Conservation (phyloP, 2,888 invertebrate species). For the Tipula unca region DNA sequence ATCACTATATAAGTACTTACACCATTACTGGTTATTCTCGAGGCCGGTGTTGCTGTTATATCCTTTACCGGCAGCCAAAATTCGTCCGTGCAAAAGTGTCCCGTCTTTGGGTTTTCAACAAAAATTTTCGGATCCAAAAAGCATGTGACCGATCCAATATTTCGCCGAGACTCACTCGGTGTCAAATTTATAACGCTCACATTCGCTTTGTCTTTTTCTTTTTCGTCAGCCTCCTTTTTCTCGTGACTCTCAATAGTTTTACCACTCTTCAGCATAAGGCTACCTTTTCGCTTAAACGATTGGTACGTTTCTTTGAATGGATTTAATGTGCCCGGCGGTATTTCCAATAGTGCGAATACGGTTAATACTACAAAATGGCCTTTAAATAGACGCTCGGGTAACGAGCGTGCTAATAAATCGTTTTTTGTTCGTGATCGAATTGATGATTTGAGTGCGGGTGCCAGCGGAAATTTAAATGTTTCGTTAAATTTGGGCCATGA, state of each 20-base stretch:
- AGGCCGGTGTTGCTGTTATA: conserved; percentile 30
- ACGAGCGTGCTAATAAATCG: conserved; percentile 20
- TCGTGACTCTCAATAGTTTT: background rate
- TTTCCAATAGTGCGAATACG: conserved; percentile 39
- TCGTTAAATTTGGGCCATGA: conserved; percentile 77
- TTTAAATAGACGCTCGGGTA: conserved; percentile 38
- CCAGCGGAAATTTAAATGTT: conserved; percentile 61
- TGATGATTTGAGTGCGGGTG: conserved; percentile 41
- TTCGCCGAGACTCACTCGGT: conserved; percentile 36
- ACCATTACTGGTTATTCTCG: background rate
- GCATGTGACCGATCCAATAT: conserved; percentile 42
- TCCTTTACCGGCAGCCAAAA: conserved; percentile 41
- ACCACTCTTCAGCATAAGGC: conserved; percentile 30
- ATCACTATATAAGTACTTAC: background rate
- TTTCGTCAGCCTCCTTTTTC: background rate
- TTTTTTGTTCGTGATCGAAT: conserved; percentile 26
- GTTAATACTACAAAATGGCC: conserved; percentile 43
- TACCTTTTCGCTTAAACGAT: conserved; percentile 35
- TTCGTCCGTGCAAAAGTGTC: conserved; percentile 36
- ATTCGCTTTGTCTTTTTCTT: conserved; percentile 25
- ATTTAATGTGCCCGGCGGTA: conserved; percentile 33
- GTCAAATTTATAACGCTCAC: conserved; percentile 31
- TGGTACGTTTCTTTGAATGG: conserved; percentile 23
- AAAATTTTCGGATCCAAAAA: conserved; percentile 41
- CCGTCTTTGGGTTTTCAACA: conserved; percentile 33